Evolutionary conservation across 1,140 invertebrate genomes (phyloP).

Genomic region (Lamellibrachia luymesi): DNA sequence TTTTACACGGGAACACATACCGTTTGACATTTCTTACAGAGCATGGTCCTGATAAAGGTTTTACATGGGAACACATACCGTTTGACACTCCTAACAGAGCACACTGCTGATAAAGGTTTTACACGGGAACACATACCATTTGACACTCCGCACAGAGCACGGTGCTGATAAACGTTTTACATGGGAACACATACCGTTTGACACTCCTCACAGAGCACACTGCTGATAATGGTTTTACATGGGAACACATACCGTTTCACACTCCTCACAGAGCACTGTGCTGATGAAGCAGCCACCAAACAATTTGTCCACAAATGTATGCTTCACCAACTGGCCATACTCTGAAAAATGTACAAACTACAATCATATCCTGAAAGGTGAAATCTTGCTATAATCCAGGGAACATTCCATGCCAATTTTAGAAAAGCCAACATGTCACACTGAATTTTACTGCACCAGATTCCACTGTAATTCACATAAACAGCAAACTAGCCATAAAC

Average conservation of each 20-base stretch:
- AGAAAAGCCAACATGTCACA: not conserved
- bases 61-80: not conserved
- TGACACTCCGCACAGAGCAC: conserved; percentile 75
- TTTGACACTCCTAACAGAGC: too few species aligned
- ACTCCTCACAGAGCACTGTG: conserved; percentile 81
- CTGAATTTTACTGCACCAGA: not conserved
- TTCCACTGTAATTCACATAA: too few species aligned
- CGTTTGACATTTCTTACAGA: conserved; percentile 70
- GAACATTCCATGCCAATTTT: not conserved
- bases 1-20: not conserved
- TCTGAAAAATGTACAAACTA: conserved; percentile 46
- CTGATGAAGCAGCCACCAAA: conserved; percentile 89
- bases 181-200: not conserved
- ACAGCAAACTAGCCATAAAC: too few species aligned
- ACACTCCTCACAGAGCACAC: too few species aligned
- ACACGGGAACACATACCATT: not conserved
- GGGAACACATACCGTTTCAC: not conserved
- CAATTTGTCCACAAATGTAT: conserved; percentile 78
- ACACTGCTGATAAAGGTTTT: too few species aligned
- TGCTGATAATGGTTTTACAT: too few species aligned
- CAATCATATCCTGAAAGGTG: not conserved
- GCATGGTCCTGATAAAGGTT: conserved; percentile 82
- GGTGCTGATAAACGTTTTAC: conserved; percentile 75
- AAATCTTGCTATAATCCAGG: not conserved
- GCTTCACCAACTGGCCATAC: conserved; percentile 74